Evolutionary conservation across 2,113 vertebrate genomes (phyloP).

Genomic region (Meleagris gallopavo): DNA sequence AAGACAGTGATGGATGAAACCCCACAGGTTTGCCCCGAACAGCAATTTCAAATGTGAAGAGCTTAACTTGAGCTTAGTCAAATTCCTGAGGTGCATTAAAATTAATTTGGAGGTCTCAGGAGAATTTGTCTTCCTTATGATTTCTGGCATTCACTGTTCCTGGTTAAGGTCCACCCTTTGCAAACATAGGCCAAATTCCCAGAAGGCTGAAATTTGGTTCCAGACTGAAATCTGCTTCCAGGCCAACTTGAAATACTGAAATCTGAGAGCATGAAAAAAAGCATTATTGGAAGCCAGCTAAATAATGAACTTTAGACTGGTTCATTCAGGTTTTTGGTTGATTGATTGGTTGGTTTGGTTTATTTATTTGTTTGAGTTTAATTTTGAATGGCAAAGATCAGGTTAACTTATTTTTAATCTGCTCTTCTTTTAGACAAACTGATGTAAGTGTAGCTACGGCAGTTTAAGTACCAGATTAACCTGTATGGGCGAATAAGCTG

Average conservation of each 20-base stretch:
- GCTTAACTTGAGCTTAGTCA: constrained; percentile 33
- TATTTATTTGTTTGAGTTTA: background rate
- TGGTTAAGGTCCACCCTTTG: background rate
- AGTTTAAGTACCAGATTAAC: background rate
- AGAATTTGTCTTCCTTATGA: background rate
- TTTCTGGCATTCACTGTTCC: background rate
- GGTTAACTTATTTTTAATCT: background rate
- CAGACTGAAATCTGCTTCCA: background rate
- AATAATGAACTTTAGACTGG: background rate
- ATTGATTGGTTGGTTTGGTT: background rate
- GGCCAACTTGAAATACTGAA: background rate
- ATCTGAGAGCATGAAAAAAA: background rate
- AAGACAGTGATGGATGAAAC: constrained; percentile 10
- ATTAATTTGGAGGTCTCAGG: constrained; percentile 55
- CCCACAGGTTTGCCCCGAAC: constrained; percentile 7
- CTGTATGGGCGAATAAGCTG: background rate
- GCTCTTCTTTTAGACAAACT: background rate
- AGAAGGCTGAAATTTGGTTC: constrained; percentile 15
- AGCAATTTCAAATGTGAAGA: background rate
- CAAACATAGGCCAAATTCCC: constrained; percentile 4
- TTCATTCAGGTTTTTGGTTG: background rate
- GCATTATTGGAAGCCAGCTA: background rate
- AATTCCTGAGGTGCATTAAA: constrained; percentile 50
- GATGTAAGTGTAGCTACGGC: background rate
- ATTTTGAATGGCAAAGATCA: background rate